Evolutionary conservation across 2,797 vertebrate genomes (phyloP), one percentile per base, ranked within the genome.

Genomic region (Oceanodroma leucorhoa): DNA sequence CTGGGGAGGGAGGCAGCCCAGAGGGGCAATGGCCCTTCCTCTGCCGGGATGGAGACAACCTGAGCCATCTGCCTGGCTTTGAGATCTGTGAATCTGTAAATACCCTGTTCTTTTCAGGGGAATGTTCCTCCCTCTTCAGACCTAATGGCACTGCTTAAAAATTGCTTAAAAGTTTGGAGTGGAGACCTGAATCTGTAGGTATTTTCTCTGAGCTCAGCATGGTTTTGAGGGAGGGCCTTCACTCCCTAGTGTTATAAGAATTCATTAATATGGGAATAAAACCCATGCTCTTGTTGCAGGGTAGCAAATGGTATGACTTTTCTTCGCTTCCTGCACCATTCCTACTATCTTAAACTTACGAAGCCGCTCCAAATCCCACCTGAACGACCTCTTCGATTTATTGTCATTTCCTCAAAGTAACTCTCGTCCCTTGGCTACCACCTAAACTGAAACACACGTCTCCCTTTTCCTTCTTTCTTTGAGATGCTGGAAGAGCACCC

Each of bases 291-390:
- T 36, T 51, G 4, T 80, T 91, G 61, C 23, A 70, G 43, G 23
- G 16, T 14, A 48, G 41, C 1, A 2, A 72, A 65, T 1, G 0
- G 5, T 26, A 17, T 1, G 14, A 50, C 27, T 84, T 88, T 48
- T 46, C 50, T 69, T 78, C 38, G 65, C 53, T 70, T 48, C 18
- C 65, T 48, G 53, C 17, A 30, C 45, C 22, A 15, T n/a, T 32
- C 19, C 38, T 82, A 43, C 38, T 26, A 43, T 69, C 30, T 40
- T 40, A 61, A 80, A 71, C 6, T 71, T 36, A 5, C 11, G 34
- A 60, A 89, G 36, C 34, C 1, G 1, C 21, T 53, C 14, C 66
- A 89, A 21, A 36, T 60, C 34, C 24, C 17, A 9, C 24, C 27
- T 27, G 20, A 46, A 40, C 1, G 1, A 64, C 19, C 15, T 38